These are phyloP conservation scores for Saccostrea echinata DNA, from an alignment of 1,140 invertebrate species.

Conservation along the genomic window DNA sequence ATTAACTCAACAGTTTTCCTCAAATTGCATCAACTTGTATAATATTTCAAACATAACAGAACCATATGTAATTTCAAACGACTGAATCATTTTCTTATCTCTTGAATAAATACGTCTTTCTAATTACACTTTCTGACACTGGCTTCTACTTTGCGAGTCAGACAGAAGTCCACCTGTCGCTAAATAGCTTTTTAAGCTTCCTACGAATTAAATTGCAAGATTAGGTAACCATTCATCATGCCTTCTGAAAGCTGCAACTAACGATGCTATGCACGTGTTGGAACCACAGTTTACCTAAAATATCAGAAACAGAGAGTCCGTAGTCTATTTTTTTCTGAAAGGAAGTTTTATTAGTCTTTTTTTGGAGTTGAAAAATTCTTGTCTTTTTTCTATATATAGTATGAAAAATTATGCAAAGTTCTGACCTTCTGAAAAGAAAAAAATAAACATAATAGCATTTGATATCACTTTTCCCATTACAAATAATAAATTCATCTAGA, in stretches of 20 bases:
- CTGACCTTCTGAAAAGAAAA: too few relatives aligned
- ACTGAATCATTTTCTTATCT: conserved; percentile 20
- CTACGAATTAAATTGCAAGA: background rate
- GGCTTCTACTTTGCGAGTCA: background rate
- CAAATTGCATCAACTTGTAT: conserved; percentile 1
- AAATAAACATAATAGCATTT: too few relatives aligned
- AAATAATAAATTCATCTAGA: too few relatives aligned
- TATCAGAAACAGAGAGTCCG: too few relatives aligned
- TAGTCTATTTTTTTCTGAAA: too few relatives aligned
- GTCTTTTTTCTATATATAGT: too few relatives aligned
- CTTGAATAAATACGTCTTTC: conserved; percentile 15
- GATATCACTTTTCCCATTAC: too few relatives aligned
- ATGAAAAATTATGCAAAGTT: too few relatives aligned
- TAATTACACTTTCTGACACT: conserved; percentile 33
- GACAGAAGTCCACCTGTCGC: conserved; percentile 6
- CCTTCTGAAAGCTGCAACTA: background rate
- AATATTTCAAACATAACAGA: conserved; percentile 29
- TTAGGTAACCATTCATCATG: conserved; percentile 30
- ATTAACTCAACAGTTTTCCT: background rate
- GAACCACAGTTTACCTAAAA: too few relatives aligned
- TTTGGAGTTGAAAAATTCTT: too few relatives aligned
- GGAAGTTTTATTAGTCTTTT: too few relatives aligned
- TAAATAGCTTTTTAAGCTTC: conserved; percentile 6
- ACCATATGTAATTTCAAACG: conserved; percentile 39
- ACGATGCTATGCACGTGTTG: background rate